Base-by-base conservation (phyloP, 2,888 invertebrate genomes). In the Diarsia mendica region DNA sequence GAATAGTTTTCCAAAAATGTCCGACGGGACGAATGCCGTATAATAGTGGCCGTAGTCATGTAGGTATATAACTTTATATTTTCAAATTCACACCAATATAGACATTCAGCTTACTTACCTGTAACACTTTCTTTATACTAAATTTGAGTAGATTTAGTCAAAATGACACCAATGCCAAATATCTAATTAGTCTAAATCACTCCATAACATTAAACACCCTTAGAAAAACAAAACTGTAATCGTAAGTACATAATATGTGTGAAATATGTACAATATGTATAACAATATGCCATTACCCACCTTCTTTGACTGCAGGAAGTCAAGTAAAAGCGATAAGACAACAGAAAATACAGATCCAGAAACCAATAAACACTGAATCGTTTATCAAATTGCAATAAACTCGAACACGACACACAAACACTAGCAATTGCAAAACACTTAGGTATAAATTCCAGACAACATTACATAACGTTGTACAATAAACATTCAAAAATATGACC, bases 401-500 rank as follows among this genome's bases (percentile, higher is more conserved):
- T 75, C 48, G 44, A 76, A 74, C 69, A 75, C 65, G 60, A 77
- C 60, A 80, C 83, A 81, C 85, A 75, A 77, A 75, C 70, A 83
- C 77, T 66, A 61, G 53, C 64, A 75, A 79, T 77, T 71, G 70
- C 67, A 73, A 73, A 72, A 67, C 69, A 66, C 53, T 74, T 70
- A n/a, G n/a, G n/a, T n/a, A 77, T 81, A 84, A 80, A 81, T 77
- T 72, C 53, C 28, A 33, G 66, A 71, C 67, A 75, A 61, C 67
- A 84, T 81, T 70, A 76, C 85, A 86, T 85, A 58, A 58, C 58
- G 58, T 8, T 28, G 58, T 3, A 58, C 58, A 58, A 58, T 58
- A 86, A 87, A 89, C 83, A 80, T 77, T 72, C 75, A 74, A 87
- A 87, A 83, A 88, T 87, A 85, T 82, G 82, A 81, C 86, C 77